Evolutionary conservation across 2,113 vertebrate species (phyloP).

Genomic region (Sprattus sprattus): DNA sequence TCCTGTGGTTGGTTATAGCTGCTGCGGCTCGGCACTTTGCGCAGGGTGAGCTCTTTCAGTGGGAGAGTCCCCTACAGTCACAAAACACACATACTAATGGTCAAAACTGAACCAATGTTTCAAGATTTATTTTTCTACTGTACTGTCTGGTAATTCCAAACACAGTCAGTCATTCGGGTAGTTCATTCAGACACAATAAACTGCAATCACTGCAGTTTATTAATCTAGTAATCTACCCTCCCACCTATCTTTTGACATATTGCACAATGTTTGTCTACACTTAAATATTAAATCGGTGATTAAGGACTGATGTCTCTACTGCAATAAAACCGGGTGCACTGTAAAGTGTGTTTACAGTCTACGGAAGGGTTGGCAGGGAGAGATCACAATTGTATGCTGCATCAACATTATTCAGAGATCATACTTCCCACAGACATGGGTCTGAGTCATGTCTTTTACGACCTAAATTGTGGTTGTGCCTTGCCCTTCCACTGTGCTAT

Average conservation of each 20-base stretch:
- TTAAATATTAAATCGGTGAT: constrained; percentile 45
- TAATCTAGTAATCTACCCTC: neutral
- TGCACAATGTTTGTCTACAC: neutral
- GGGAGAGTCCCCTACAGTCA: constrained; percentile 84
- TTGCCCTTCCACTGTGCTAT: neutral
- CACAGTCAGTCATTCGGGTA: constrained; percentile 30
- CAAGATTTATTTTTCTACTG: neutral
- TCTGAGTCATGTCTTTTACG: neutral
- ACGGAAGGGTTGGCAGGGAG: neutral
- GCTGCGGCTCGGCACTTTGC: constrained; percentile 68
- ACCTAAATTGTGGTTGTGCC: neutral
- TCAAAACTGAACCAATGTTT: neutral
- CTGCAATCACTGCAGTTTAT: constrained; percentile 17
- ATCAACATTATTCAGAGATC: neutral
- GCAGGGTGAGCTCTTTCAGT: constrained; percentile 80
- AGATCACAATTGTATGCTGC: neutral
- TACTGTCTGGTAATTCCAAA: constrained; percentile 8
- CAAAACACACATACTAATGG: constrained; percentile 5
- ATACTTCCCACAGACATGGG: neutral
- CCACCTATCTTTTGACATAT: neutral
- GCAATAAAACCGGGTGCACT: neutral
- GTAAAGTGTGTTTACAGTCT: neutral
- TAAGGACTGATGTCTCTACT: constrained; percentile 45
- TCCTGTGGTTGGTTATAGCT: constrained; percentile 67
- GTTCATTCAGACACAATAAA: neutral